Base-by-base conservation (phyloP, 2,888 invertebrate genomes). In the Leucophora obtusa region DNA sequence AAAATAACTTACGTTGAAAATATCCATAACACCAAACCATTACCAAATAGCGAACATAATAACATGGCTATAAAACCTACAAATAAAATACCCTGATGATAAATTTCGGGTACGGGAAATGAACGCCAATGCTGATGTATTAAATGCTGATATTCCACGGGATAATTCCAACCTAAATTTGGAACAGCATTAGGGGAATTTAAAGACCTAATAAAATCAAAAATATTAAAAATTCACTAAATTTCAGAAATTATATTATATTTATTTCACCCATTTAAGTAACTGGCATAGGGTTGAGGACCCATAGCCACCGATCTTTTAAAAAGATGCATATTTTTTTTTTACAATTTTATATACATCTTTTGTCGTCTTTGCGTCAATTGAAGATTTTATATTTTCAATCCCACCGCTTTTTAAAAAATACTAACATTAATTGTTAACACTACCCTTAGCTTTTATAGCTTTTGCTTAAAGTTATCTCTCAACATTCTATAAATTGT, bases 21-120 rank as follows among this genome's bases (percentile, higher is more conserved):
- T 86, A 94, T 93, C 93, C 94, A 94, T 80, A 94, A 91, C 82
- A 94, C 94, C 84, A 94, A 92, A 5, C 94, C 94, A 85, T 95
- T 95, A n/a, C 95, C 95, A 18, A 93, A 91, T 2, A 93, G 59
- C 0, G 93, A 94, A 1, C 92, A 90, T 1, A 92, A 73, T 92
- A 94, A 92, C 33, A 95, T 91, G 86, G 92, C 91, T 21, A 93
- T 91, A 87, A 94, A 95, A 80, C 93, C 91, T 43, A 94, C 91
- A 2, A 93, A 94, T 17, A 94, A 88, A 53, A 93, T 91, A 79
- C 92, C 93, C 86, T 94, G 94, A 92, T 93, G 93, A 86, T 93
- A 93, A 85, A 93, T 93, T 85, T 92, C 92, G 35, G 94, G 94
- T 0, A 93, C 92, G 0, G 92, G 92, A 87, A 93, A 95, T 81